Evolutionary conservation across 2,797 vertebrate genomes (phyloP), one percentile per base, ranked within the genome.

Genomic region (Pipistrellus pipistrellus): DNA sequence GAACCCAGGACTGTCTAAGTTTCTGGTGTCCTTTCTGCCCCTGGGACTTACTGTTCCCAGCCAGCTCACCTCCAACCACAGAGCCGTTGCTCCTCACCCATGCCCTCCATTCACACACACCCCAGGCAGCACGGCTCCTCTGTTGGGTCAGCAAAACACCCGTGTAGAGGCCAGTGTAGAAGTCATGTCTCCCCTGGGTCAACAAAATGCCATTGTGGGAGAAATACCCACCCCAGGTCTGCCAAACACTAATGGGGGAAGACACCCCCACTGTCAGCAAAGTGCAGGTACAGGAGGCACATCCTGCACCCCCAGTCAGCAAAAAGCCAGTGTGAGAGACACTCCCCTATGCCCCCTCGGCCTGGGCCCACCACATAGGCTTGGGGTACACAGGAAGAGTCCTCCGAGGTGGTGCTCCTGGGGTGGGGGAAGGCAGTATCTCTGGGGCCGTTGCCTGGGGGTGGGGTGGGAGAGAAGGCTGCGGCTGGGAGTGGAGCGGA

Each of bases 1-100:
- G 55, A 96, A 90, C 73, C 25, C 59, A 83, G 46, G 62, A 64
- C 62, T n/a, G 32, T 85, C 76, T 38, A 69, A 57, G 62, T 59
- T 64, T 51, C 46, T 62, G 13, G 44, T 76, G 72, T 93, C 51
- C 59, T 91, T 72, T 91, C 55, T 87, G 77, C 64, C 84, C 78
- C 71, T 59, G 17, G 88, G 96, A 91, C 69, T 96, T 92, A 88
- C 91, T 55, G 64, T 32, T 64, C 57, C 35, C 14, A 71, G 51
- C 66, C n/a, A 88, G 89, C 75, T 69, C 78, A 76, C 91, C 91
- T 86, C 30, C 59, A 76, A 35, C 41, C 68, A 88, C 44, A 80
- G 32, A 87, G 51, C 87, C 8, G 15, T 1, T 48, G 64, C 82
- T 71, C 94, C 80, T 83, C 88, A 91, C 88, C 59, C 27, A 0